A percentile compares a stretch with the other conserved stretches of the same genome.
Conservation (phyloP, 2,113 vertebrate genomes). For the Ifrita kowaldi region DNA sequence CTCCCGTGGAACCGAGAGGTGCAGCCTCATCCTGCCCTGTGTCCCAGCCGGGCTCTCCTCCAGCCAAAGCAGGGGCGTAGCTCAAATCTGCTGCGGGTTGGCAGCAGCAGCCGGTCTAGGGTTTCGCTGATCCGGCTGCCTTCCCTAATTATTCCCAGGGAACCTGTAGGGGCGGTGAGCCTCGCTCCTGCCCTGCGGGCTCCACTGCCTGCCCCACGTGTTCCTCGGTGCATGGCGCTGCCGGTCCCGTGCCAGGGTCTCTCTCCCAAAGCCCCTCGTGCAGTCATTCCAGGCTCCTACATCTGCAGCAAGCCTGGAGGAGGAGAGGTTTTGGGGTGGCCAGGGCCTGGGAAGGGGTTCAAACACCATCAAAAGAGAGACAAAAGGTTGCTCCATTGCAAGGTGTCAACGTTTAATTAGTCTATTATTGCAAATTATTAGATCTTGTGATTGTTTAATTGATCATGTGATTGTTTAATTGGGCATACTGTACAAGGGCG, state of each 20-base stretch:
- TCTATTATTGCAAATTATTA: constrained; percentile 61
- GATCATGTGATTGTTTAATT: constrained; percentile 65
- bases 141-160: constrained; percentile 51
- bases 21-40: neutral
- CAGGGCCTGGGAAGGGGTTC: neutral
- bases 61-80: constrained; percentile 47
- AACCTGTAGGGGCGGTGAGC: neutral
- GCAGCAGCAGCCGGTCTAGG: neutral
- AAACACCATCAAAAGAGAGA: neutral
- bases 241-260: neutral
- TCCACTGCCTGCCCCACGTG: neutral
- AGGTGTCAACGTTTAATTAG: constrained; percentile 38
- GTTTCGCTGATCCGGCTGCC: constrained; percentile 47
- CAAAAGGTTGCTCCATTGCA: neutral
- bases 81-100: constrained; percentile 24
- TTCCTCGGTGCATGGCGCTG: neutral
- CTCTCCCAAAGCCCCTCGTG: neutral
- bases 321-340: neutral
- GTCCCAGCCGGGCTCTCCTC: neutral
- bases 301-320: neutral
- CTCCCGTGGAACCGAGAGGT: neutral
- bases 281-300: neutral
- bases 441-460: constrained; percentile 61
- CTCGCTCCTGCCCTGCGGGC: neutral
- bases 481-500: constrained; percentile 23